phyloP scores from a whole-genome alignment of 1,140 invertebrate genomes.

The Drosophila nasuta region DNA sequence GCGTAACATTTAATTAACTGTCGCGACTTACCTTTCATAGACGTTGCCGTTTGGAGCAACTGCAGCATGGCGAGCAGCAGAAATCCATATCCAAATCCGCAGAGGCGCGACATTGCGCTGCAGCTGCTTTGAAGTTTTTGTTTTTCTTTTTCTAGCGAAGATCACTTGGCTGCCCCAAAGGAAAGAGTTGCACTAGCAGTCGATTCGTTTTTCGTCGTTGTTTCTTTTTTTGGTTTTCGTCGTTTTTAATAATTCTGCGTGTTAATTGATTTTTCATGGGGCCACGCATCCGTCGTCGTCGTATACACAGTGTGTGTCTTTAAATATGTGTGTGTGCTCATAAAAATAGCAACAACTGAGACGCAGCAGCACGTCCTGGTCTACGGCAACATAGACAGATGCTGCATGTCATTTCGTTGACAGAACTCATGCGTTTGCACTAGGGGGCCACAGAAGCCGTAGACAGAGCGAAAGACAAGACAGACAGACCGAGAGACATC shows the following conservation, averaged over 20 bases:
- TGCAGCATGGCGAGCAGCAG: constrained; percentile 67
- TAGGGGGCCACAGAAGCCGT: constrained; percentile 32
- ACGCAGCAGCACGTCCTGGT: constrained; percentile 77
- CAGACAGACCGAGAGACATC: not conserved
- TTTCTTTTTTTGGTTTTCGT: constrained; percentile 63
- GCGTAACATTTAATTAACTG: constrained; percentile 79
- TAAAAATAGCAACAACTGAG: constrained; percentile 79
- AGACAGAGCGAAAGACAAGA: constrained; percentile 34
- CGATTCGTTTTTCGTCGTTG: constrained; percentile 38
- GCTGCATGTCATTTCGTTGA: constrained; percentile 81
- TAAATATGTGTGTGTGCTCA: constrained; percentile 58
- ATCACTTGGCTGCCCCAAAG: constrained; percentile 2
- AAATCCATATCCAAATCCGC: constrained; percentile 59
- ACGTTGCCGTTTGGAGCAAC: constrained; percentile 61
- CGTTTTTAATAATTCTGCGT: constrained; percentile 82
- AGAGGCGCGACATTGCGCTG: constrained; percentile 71
- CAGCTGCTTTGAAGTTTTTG: constrained; percentile 74
- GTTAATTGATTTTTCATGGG: constrained; percentile 84
- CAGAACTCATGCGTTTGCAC: constrained; percentile 71
- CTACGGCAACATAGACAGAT: constrained; percentile 75
- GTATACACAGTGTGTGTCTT: constrained; percentile 25
- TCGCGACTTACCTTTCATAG: constrained; percentile 76
- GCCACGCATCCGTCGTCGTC: constrained; percentile 80
- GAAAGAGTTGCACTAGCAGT: constrained; percentile 3
- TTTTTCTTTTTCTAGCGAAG: not conserved